Base-by-base conservation (phyloP, 1,140 invertebrate genomes). In the Phenacoccus solenopsis region DNA sequence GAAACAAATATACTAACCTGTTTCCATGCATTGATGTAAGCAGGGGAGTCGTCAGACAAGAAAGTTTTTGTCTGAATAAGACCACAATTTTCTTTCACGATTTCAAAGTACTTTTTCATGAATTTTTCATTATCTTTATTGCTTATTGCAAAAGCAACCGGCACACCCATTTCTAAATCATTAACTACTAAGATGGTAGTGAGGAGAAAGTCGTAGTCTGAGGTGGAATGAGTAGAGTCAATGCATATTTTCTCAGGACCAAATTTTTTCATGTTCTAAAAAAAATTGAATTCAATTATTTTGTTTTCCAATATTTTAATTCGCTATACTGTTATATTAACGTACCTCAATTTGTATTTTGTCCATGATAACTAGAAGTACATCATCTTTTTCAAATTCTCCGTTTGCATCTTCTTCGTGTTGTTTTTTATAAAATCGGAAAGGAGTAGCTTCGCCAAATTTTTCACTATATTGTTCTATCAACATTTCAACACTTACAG, bases 171-270 rank as follows among this genome's bases (percentile, higher is more conserved):
- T 35, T 49, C 69, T 24, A 57, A 56, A 20, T 70, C 38, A 57
- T 70, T 27, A n/a, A 70, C 49, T 13, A 27, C 27, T n/a, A 21
- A 70, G 38, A 20, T 24, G n/a, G 68, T 69, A 21, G 32, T 69
- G 12, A 69, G 68, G 12, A 35, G 35, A 49, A 35, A 69, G 32
- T 69, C 68, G 35, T 69, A 35, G 12, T 49, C 24, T 1, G 30
- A 35, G 1, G 68, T 69, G 10, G 16, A 28, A 69, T 69, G 68
- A 49, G 68, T 69, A 21, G 28, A 32, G 21, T 69, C 68, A 10
- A 56, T 24, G 7, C 30, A 56, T 24, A 69, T 25, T 69, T 49
- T 69, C 28, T 69, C 68, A 32, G n/a, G 12, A n/a, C 28, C 38
- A 49, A 32, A 69, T 56, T 69, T 69, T 38, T 32, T 32, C 13